A percentile compares a stretch with the other conserved stretches of the same genome.
Evolutionary conservation across 2,113 vertebrate species (phyloP).

Genomic region (Clinocottus analis): DNA sequence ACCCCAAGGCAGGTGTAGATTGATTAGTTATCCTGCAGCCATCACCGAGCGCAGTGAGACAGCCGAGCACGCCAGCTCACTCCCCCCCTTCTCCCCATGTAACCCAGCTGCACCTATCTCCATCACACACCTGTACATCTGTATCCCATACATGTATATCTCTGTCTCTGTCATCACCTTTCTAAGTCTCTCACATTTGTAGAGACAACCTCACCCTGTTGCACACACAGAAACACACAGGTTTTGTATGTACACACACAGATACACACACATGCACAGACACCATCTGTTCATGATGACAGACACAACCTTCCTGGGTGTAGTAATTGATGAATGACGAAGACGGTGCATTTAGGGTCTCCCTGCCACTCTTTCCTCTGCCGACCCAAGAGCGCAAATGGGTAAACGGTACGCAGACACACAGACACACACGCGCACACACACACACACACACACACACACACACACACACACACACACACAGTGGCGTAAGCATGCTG

Average conservation of each 20-base stretch:
- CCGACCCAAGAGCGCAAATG: conserved; percentile 45
- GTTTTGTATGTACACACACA: background rate
- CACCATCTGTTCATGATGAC: conserved; percentile 69
- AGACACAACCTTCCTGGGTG: conserved; percentile 61
- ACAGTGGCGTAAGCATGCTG: conserved; percentile 45
- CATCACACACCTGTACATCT: conserved; percentile 65
- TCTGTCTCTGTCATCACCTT: conserved; percentile 59
- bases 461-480: conserved; percentile 17
- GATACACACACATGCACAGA: conserved; percentile 5
- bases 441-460: conserved; percentile 17
- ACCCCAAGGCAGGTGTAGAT: conserved; percentile 63
- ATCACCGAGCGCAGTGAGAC: conserved; percentile 45
- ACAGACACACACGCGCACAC: conserved; percentile 1
- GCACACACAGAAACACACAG: background rate
- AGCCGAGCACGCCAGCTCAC: conserved; percentile 7
- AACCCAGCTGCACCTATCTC: conserved; percentile 65
- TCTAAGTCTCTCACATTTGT: conserved; percentile 40
- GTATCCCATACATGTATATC: conserved; percentile 55
- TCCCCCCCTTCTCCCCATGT: conserved; percentile 23
- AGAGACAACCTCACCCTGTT: conserved; percentile 31
- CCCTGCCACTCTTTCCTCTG: conserved; percentile 40
- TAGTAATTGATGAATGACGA: conserved; percentile 75
- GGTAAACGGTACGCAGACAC: conserved; percentile 10
- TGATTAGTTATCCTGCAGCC: conserved; percentile 75
- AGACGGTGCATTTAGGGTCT: conserved; percentile 68